Evolutionary conservation across 2,888 invertebrate genomes (phyloP), one percentile per base, ranked within the genome.

Genomic region (Rhodophaea formosa): DNA sequence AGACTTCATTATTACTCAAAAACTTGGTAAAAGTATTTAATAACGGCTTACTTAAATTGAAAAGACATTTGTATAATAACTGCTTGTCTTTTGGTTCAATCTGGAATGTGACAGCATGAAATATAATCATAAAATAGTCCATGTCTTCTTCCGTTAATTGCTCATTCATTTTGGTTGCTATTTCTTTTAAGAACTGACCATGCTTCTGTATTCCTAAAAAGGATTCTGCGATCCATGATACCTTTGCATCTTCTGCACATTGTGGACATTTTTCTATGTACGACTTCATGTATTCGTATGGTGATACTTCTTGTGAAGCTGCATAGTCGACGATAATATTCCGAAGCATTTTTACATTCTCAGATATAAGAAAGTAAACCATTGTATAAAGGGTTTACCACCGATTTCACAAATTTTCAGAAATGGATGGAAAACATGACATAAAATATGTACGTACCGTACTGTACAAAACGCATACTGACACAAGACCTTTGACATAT

Each of bases 331-430:
- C 69, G 44, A 87, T 60, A 58, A 91, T 80, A 64, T 82, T 84
- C 64, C 80, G 75, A 43, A 91, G 62, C 67, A 80, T 72, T 80
- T 79, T 90, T 14, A 89, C 79, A 66, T 90, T 90, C 61, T 68
- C 73, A 43, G 88, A 89, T 62, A 87, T 90, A 63, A 81, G 70
- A 67, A 81, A 89, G 74, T 81, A 90, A 76, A 88, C 89, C 90
- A 91, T 91, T 71, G 65, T 78, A 62, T 17, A 56, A 63, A 65
- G 61, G 63, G 61, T 67, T 70, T 65, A 67, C 65, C 60, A 58
- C 23, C 14, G 14, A 42, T 65, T 58, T 62, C 56, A 52, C 59
- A 65, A 57, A 70, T 69, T 70, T 67, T 71, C 65, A 71, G 67
- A 72, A 70, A 72, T 62, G 60, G 69, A 71, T 72, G 67, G 65